Evolutionary conservation across 2,888 invertebrate genomes (phyloP).

Genomic region (Xylota segnis): DNA sequence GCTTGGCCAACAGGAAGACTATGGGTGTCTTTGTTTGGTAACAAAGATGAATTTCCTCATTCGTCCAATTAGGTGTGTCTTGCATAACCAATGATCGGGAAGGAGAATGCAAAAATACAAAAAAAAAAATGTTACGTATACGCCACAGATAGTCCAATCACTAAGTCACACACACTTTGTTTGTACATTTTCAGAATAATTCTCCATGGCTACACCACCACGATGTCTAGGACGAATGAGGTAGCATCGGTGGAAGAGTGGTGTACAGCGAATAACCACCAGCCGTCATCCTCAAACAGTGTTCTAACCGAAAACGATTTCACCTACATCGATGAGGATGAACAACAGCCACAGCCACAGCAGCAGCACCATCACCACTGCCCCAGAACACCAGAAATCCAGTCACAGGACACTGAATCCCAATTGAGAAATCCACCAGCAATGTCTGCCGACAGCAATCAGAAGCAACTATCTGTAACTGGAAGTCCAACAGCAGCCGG

Average conservation of each 20-base stretch:
- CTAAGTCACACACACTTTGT: slow-evolving; percentile 40
- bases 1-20: slow-evolving; percentile 37
- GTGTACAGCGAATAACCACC: slow-evolving; percentile 81
- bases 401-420: slow-evolving; percentile 47
- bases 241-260: slow-evolving; percentile 83
- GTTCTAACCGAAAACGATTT: slow-evolving; percentile 82
- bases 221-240: slow-evolving; percentile 83
- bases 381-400: background rate
- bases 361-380: background rate
- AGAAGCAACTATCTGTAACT: slow-evolving; percentile 27
- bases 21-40: slow-evolving; percentile 30
- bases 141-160: slow-evolving; percentile 32
- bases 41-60: slow-evolving; percentile 40
- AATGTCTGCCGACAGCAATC: slow-evolving; percentile 77
- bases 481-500: slow-evolving; percentile 26
- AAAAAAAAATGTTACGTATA: slow-evolving; percentile 55
- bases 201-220: slow-evolving; percentile 82
- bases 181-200: slow-evolving; percentile 80
- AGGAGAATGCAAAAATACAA: background rate
- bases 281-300: slow-evolving; percentile 79
- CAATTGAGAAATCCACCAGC: slow-evolving; percentile 70
- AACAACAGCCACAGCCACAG: slow-evolving; percentile 57
- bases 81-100: slow-evolving; percentile 15
- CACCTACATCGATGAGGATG: slow-evolving; percentile 82
- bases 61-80: slow-evolving; percentile 33